These are phyloP conservation scores for Euura saliciscinereae DNA, from an alignment of 1,140 invertebrate species.

Conservation along the genomic window DNA sequence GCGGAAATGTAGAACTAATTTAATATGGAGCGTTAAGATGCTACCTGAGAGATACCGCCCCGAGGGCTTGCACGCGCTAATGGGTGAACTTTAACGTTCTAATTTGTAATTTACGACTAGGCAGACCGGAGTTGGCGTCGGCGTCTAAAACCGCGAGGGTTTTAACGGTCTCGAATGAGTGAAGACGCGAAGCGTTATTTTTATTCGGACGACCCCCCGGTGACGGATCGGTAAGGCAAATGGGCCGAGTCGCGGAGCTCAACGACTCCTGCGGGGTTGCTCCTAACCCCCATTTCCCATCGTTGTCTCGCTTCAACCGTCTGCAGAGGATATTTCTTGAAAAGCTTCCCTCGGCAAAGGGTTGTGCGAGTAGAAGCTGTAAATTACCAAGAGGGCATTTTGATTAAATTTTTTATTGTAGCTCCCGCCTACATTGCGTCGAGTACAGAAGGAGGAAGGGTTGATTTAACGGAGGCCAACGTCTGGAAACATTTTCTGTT, in stretches of 20 bases:
- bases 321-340: constrained; percentile 16
- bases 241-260: constrained; percentile 30
- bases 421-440: constrained; percentile 13
- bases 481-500: neutral
- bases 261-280: constrained; percentile 39
- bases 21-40: constrained; percentile 23
- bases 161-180: constrained; percentile 38
- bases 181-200: constrained; percentile 46
- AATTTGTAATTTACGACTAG: constrained; percentile 44
- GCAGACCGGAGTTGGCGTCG: neutral
- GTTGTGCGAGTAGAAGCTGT: constrained; percentile 46
- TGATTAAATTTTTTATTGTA: constrained; percentile 63
- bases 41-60: constrained; percentile 25
- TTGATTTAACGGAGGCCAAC: neutral
- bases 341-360: constrained; percentile 37
- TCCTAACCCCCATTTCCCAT: constrained; percentile 10
- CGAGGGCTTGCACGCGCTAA: constrained; percentile 32
- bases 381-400: constrained; percentile 61
- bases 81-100: constrained; percentile 36
- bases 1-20: neutral
- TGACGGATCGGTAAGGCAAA: constrained; percentile 26
- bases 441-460: neutral
- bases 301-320: constrained; percentile 18
- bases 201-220: constrained; percentile 32
- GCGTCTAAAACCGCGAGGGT: neutral